phyloP scores from a whole-genome alignment of 2,113 vertebrate species.

The Trematomus loennbergii region DNA sequence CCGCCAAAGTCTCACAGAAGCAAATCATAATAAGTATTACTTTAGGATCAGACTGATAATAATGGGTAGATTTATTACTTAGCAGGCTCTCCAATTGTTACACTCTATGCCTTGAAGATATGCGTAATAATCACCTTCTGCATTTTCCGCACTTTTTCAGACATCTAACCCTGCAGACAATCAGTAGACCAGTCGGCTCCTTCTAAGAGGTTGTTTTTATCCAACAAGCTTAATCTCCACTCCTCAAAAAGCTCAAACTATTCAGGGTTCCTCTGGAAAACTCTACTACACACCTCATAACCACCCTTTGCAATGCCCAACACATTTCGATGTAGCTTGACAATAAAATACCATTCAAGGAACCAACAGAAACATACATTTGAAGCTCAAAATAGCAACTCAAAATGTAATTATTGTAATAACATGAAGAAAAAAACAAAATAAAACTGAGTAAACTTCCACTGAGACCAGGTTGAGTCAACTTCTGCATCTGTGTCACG shows the following conservation, averaged over 20 bases:
- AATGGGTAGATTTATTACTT: not conserved
- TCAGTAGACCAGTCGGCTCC: not conserved
- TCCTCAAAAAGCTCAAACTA: not conserved
- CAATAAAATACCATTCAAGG: not conserved
- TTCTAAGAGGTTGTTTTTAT: not conserved
- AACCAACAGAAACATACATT: not conserved
- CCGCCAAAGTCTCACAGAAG: not conserved
- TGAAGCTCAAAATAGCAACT: not conserved
- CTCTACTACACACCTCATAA: not conserved
- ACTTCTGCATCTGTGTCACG: constrained; percentile 8
- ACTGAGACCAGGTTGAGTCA: not conserved
- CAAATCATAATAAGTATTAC: not conserved
- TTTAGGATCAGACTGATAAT: not conserved
- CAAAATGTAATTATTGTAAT: not conserved
- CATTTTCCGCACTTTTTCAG: not conserved
- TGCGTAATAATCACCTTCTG: not conserved
- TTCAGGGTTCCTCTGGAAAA: not conserved
- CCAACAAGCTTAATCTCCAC: not conserved
- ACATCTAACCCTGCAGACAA: constrained; percentile 19
- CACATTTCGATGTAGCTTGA: not conserved
- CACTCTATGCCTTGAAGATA: not conserved
- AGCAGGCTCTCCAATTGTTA: not conserved
- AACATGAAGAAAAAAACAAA: constrained; percentile 17
- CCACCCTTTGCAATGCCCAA: constrained; percentile 7
- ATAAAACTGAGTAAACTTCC: not conserved